phyloP scores from a whole-genome alignment of 2,113 vertebrate species.

The Clarias magur region DNA sequence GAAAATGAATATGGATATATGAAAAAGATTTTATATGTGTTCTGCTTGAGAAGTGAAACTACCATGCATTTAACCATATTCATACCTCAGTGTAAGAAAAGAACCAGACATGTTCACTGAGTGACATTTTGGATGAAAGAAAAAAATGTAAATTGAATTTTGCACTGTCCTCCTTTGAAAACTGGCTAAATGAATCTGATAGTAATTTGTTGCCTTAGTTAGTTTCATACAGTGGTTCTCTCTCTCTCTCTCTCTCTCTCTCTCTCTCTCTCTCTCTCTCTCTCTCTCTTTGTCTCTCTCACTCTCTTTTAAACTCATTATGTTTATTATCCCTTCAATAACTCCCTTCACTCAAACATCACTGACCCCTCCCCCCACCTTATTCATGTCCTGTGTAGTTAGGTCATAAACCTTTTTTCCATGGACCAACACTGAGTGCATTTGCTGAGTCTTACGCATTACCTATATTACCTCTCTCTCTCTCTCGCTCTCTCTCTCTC shows the following conservation, averaged over 20 bases:
- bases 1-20: neutral
- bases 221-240: neutral
- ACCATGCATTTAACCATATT: neutral
- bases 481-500: slow-evolving; percentile 11
- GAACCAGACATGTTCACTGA: neutral
- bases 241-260: neutral
- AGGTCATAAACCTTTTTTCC: slow-evolving; percentile 35
- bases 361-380: neutral
- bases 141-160: neutral
- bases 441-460: slow-evolving; percentile 37
- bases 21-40: neutral
- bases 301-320: neutral
- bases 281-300: neutral
- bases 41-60: neutral
- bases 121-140: neutral
- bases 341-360: slow-evolving; percentile 27
- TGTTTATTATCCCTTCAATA: slow-evolving; percentile 30
- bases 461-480: slow-evolving; percentile 29
- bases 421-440: slow-evolving; percentile 43
- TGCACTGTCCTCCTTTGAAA: neutral
- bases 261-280: neutral
- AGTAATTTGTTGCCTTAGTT: neutral
- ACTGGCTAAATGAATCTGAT: neutral
- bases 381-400: slow-evolving; percentile 1
- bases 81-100: neutral